Percentiles rank a stretch among this genome's conserved stretches.
phyloP scores from a whole-genome alignment of 2,888 invertebrate species.

The Ochropleura leucogaster region DNA sequence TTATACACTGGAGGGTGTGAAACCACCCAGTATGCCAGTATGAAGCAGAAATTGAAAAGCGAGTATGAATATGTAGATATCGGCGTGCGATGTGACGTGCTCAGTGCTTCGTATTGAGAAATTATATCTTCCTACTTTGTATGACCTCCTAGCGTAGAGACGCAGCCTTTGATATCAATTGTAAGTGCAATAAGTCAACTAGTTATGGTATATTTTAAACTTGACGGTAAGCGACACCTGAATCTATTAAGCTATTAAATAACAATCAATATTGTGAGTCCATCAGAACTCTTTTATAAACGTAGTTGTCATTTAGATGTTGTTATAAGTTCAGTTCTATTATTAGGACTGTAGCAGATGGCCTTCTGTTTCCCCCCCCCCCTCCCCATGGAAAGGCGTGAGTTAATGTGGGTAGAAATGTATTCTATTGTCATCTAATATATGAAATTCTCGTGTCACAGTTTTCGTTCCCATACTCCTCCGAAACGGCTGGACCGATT shows the following conservation, averaged over 20 bases:
- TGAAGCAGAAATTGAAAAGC: slow-evolving; percentile 34
- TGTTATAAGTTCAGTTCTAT: background rate
- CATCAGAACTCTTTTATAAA: background rate
- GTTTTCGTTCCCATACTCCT: too few relatives aligned
- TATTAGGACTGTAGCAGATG: background rate
- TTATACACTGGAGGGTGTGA: slow-evolving; percentile 2
- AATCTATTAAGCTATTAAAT: background rate
- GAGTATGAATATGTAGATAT: slow-evolving; percentile 48
- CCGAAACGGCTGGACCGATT: too few relatives aligned
- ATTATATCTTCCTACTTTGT: slow-evolving; percentile 4
- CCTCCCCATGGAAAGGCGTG: background rate
- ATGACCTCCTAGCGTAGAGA: too few relatives aligned
- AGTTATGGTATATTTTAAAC: background rate
- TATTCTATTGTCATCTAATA: background rate
- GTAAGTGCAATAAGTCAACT: background rate
- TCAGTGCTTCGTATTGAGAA: background rate
- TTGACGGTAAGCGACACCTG: background rate
- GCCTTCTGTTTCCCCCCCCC: background rate
- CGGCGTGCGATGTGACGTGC: slow-evolving; percentile 25
- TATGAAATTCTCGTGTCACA: too few relatives aligned
- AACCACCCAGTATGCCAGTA: background rate
- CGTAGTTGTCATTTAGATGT: background rate
- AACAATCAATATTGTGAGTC: background rate
- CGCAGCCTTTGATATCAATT: slow-evolving; percentile 19
- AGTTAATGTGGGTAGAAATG: background rate